phyloP scores from a whole-genome alignment of 1,140 invertebrate species.

The Sinonovacula constricta region DNA sequence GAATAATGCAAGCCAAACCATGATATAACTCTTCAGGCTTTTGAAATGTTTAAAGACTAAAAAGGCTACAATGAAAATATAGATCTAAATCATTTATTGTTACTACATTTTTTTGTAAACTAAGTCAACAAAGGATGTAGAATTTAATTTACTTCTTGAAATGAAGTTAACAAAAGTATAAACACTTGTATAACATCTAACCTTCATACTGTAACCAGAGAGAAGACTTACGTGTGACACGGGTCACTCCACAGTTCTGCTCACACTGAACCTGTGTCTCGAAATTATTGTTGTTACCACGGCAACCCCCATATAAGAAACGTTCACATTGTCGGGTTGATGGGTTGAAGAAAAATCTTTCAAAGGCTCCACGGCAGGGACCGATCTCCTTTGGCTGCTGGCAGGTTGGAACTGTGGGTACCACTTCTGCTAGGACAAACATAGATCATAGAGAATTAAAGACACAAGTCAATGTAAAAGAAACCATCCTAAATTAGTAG shows the following conservation, averaged over 20 bases:
- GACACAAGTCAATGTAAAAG: too few relatives aligned
- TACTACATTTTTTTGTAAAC: too few relatives aligned
- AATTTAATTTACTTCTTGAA: too few relatives aligned
- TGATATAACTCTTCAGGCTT: too few relatives aligned
- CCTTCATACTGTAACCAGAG: too few relatives aligned
- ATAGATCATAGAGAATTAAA: not conserved
- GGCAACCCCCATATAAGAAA: slow-evolving; percentile 78
- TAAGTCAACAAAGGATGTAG: too few relatives aligned
- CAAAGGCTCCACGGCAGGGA: not conserved
- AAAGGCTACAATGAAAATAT: not conserved
- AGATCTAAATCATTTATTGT: not conserved
- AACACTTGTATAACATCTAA: too few relatives aligned
- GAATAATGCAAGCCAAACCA: too few relatives aligned
- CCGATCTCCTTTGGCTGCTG: not conserved
- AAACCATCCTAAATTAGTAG: too few relatives aligned
- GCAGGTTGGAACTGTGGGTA: not conserved
- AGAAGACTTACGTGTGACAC: slow-evolving; percentile 34
- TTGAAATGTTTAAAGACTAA: too few relatives aligned
- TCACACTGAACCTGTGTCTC: slow-evolving; percentile 77
- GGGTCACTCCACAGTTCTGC: slow-evolving; percentile 52
- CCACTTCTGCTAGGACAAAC: not conserved
- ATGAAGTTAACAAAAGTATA: too few relatives aligned
- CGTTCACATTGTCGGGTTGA: slow-evolving; percentile 64
- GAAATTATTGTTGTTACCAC: slow-evolving; percentile 76
- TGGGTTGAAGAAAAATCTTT: slow-evolving; percentile 64